phyloP scores from a whole-genome alignment of 2,888 invertebrate genomes.

The Yponomeuta plumbellus region DNA sequence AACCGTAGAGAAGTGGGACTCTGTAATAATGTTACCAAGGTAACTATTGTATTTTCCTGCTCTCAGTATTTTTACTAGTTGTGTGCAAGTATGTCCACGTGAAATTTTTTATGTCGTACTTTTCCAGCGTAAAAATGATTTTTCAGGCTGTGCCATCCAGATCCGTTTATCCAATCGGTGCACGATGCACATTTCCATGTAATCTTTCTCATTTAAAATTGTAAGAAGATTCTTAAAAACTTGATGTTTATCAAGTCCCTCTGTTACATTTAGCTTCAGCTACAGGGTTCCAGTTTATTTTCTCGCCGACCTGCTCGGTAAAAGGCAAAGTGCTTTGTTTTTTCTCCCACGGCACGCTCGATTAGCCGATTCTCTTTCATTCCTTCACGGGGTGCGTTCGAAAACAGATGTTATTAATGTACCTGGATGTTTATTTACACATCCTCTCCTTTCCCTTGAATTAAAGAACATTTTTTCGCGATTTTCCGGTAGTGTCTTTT shows the following conservation, averaged over 20 bases:
- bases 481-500: background rate
- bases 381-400: conserved; percentile 36
- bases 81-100: too few species aligned
- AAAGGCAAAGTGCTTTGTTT: conserved; percentile 51
- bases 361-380: conserved; percentile 51
- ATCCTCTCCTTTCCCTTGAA: conserved; percentile 3
- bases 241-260: background rate
- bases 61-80: too few species aligned
- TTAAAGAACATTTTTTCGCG: background rate
- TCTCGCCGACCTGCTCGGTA: conserved; percentile 41
- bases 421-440: conserved; percentile 21
- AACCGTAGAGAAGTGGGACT: background rate
- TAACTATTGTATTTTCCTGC: too few species aligned
- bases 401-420: conserved; percentile 40
- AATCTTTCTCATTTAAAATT: too few species aligned
- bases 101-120: too few species aligned
- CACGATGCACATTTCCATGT: too few species aligned
- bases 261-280: background rate
- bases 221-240: too few species aligned
- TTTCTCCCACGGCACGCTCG: conserved; percentile 40
- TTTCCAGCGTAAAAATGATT: too few species aligned
- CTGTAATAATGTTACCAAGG: too few species aligned
- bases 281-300: conserved; percentile 46
- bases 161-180: too few species aligned
- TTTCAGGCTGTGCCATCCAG: too few species aligned